phyloP scores from a whole-genome alignment of 2,113 vertebrate genomes.

The Ornithorhynchus anatinus region DNA sequence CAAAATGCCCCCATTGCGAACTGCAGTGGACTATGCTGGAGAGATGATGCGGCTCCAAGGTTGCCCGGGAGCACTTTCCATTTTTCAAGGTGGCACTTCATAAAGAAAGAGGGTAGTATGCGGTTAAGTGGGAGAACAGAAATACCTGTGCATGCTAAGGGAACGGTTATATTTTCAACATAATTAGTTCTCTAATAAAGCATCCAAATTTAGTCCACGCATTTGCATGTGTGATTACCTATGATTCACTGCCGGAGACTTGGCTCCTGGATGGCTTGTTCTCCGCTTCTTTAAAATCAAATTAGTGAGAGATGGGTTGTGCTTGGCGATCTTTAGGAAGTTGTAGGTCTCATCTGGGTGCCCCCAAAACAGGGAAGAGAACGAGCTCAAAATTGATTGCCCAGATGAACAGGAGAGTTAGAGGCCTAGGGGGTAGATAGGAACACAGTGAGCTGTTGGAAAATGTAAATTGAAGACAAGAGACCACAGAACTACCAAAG shows the following conservation, averaged over 20 bases:
- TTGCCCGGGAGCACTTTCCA: background rate
- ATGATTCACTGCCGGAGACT: slow-evolving; percentile 2
- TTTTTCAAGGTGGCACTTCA: slow-evolving; percentile 39
- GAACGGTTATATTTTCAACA: slow-evolving; percentile 22
- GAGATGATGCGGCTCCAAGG: background rate
- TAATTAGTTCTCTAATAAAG: slow-evolving; percentile 36
- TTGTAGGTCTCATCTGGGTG: background rate
- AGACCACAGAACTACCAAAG: background rate
- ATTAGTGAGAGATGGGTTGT: background rate
- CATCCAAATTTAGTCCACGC: slow-evolving; percentile 23
- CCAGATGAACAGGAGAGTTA: no score
- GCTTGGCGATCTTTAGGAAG: background rate
- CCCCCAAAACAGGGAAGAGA: background rate
- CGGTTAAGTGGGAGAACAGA: slow-evolving; percentile 28
- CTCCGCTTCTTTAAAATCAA: slow-evolving; percentile 6
- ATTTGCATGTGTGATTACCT: slow-evolving; percentile 16
- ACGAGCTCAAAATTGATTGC: background rate
- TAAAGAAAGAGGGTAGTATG: slow-evolving; percentile 12
- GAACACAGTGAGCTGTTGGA: background rate
- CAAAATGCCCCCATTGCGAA: no score
- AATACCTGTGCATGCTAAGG: slow-evolving; percentile 15
- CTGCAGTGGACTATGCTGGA: no score
- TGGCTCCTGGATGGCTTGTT: background rate
- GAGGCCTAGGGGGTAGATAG: no score
- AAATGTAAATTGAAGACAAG: background rate